Conservation (phyloP, 2,888 invertebrate species). For the Epinotia bilunana region DNA sequence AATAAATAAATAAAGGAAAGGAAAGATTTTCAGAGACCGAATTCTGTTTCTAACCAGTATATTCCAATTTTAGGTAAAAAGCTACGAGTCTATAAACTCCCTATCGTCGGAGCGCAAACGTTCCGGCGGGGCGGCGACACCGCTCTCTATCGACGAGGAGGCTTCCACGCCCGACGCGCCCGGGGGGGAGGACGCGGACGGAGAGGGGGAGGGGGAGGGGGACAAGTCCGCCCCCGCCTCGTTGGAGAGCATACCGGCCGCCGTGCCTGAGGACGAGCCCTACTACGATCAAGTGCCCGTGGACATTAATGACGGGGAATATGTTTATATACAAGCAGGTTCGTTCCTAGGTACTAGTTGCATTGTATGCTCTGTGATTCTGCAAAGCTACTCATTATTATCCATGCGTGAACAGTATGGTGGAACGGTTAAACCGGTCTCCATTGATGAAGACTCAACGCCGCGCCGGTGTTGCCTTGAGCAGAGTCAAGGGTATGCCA, state of each 20-base stretch:
- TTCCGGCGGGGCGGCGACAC: slow-evolving; percentile 81
- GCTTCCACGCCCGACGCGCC: slow-evolving; percentile 73
- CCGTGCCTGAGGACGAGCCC: slow-evolving; percentile 84
- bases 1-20: no score
- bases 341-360: slow-evolving; percentile 53
- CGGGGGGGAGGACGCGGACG: slow-evolving; percentile 62
- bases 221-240: slow-evolving; percentile 76
- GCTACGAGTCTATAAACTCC: slow-evolving; percentile 87
- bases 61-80: slow-evolving; percentile 80
- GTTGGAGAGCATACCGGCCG: slow-evolving; percentile 73
- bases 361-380: neutral
- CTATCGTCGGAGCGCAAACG: slow-evolving; percentile 85
- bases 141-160: slow-evolving; percentile 79
- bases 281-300: slow-evolving; percentile 90
- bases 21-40: no score
- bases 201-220: neutral
- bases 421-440: neutral
- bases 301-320: slow-evolving; percentile 88
- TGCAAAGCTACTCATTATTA: neutral
- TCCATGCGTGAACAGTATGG: neutral
- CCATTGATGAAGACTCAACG: no score
- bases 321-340: slow-evolving; percentile 90
- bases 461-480: no score
- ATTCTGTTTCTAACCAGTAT: neutral
- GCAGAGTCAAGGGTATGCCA: no score